These are phyloP conservation scores for Meloidogyne floridensis DNA, from an alignment of 1,140 invertebrate genomes.

Conservation along the genomic window DNA sequence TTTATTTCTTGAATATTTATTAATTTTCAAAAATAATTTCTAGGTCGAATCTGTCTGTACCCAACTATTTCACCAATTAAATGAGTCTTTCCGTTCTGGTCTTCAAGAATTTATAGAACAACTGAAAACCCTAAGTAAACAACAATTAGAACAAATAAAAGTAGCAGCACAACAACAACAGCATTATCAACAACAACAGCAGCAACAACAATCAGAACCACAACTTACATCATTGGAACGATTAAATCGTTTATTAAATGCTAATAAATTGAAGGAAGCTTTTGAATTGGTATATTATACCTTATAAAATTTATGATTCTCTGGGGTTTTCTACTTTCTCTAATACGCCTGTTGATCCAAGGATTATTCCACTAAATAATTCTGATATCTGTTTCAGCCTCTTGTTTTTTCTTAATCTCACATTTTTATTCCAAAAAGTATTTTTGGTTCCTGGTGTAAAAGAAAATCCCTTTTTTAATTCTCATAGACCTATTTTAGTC, in stretches of 20 bases:
- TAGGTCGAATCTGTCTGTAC: conserved; percentile 31
- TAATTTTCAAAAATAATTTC: neutral
- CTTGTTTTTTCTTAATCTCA: no score
- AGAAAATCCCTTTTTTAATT: neutral
- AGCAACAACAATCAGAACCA: conserved; percentile 22
- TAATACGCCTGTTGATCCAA: no score
- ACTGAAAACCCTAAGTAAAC: conserved; percentile 24
- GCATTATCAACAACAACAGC: neutral
- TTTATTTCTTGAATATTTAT: neutral
- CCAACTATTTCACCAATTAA: conserved; percentile 47
- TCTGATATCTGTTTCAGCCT: no score
- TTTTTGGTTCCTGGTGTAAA: neutral
- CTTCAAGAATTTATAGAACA: conserved; percentile 45
- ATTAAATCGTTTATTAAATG: conserved; percentile 33
- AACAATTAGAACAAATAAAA: conserved; percentile 17
- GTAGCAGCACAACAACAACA: conserved; percentile 24
- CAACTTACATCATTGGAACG: conserved; percentile 7
- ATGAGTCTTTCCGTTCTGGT: conserved; percentile 39
- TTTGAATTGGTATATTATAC: conserved; percentile 35
- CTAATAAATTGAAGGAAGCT: conserved; percentile 31
- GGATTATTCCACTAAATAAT: no score
- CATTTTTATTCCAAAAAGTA: no score
- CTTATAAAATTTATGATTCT: neutral
- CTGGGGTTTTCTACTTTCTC: neutral
- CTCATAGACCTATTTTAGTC: no score